Percentiles rank a stretch among this genome's conserved stretches.
Conservation (phyloP, 2,888 invertebrate species). For the Drosophila bunnanda region DNA sequence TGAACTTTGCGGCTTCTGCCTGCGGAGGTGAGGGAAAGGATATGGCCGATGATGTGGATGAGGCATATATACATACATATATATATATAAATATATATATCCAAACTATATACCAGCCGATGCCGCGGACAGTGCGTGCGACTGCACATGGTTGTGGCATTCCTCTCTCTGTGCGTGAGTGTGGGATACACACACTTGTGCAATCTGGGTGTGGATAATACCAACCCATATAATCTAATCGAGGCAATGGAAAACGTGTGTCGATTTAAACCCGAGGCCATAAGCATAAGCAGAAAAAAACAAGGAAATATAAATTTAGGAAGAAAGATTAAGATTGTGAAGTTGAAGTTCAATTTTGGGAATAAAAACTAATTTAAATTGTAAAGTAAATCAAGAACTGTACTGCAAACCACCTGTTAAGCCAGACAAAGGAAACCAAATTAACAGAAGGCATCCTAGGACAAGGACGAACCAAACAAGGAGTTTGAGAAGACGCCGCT, state of each 20-base stretch:
- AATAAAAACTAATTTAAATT: background rate
- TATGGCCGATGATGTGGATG: conserved; percentile 22
- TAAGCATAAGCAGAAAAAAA: conserved; percentile 63
- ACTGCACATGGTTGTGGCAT: conserved; percentile 37
- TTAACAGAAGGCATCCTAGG: conserved; percentile 20
- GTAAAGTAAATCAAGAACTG: conserved; percentile 4
- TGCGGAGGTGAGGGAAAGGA: conserved; percentile 41
- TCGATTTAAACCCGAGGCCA: conserved; percentile 52
- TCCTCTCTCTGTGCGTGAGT: conserved; percentile 19
- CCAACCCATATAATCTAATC: conserved; percentile 61
- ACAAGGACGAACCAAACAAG: too few species aligned
- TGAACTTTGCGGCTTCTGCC: conserved; percentile 61
- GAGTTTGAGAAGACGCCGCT: conserved; percentile 44
- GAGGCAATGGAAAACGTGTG: conserved; percentile 68
- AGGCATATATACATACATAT: background rate
- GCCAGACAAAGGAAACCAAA: conserved; percentile 19
- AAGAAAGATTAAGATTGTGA: background rate
- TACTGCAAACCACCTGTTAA: conserved; percentile 35
- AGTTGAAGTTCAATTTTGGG: background rate
- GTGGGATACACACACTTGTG: conserved; percentile 8
- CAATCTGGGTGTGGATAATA: conserved; percentile 36
- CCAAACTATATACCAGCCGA: conserved; percentile 10
- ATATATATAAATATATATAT: conserved; percentile 12
- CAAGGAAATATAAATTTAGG: conserved; percentile 55
- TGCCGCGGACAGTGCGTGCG: conserved; percentile 43